Evolutionary conservation across 2,888 invertebrate species (phyloP).

Genomic region (Ichneumon xanthorius): DNA sequence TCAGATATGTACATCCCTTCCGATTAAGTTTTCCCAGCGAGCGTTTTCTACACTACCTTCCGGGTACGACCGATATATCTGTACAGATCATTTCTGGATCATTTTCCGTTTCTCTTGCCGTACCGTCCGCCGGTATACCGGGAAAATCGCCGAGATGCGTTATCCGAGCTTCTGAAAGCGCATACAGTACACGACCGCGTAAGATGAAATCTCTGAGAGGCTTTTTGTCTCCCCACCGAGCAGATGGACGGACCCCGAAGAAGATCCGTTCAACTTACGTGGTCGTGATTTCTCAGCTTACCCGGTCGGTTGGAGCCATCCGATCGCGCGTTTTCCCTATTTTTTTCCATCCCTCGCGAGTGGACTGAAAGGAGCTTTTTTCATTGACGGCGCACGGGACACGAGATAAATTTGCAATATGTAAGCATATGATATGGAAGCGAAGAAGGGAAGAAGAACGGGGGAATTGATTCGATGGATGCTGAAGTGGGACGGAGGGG

Average conservation of each 20-base stretch:
- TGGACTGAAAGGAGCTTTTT: conserved; percentile 51
- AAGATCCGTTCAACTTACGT: too few species aligned
- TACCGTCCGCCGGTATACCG: background rate
- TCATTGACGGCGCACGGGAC: conserved; percentile 44
- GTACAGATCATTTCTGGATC: conserved; percentile 17
- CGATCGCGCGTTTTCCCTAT: conserved; percentile 6
- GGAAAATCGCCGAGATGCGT: conserved; percentile 9
- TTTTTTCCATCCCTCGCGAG: conserved; percentile 33
- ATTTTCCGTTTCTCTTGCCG: conserved; percentile 14
- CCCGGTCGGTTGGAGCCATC: too few species aligned
- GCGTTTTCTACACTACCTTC: background rate
- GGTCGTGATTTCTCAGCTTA: too few species aligned
- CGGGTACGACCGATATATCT: background rate
- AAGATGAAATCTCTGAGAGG: too few species aligned
- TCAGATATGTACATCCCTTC: conserved; percentile 39
- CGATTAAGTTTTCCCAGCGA: conserved; percentile 20
- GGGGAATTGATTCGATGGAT: background rate
- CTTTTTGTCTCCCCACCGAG: too few species aligned
- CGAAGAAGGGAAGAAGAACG: conserved; percentile 1
- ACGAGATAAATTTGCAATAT: conserved; percentile 66
- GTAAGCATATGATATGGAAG: conserved; percentile 46
- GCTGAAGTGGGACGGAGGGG: conserved; percentile 9
- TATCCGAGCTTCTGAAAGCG: conserved; percentile 14
- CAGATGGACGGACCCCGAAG: too few species aligned
- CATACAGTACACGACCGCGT: background rate